Percentiles rank a stretch among this genome's conserved stretches.
These are phyloP conservation scores for Cancer borealis DNA, from an alignment of 2,888 invertebrate genomes.

Conservation along the genomic window DNA sequence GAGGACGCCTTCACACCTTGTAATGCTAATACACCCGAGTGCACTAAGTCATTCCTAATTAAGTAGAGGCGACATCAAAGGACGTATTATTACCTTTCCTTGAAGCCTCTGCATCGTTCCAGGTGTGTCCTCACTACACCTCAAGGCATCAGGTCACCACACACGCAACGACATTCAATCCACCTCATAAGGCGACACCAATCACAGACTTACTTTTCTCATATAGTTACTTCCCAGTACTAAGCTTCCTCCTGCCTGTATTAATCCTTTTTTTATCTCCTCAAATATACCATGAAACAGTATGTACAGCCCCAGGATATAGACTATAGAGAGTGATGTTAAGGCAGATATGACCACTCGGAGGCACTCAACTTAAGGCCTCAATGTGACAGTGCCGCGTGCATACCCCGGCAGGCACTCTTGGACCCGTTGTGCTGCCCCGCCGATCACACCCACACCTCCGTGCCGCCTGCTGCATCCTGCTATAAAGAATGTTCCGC, in stretches of 20 bases:
- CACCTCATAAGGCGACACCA: not conserved
- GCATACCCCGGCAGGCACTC: not conserved
- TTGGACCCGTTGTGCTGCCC: not conserved
- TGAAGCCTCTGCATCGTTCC: not conserved
- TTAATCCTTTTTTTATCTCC: too few species aligned
- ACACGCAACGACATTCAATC: not conserved
- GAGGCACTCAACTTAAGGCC: too few species aligned
- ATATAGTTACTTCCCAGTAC: too few species aligned
- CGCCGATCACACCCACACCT: not conserved
- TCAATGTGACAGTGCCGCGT: too few species aligned
- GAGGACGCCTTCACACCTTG: not conserved
- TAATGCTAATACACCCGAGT: not conserved
- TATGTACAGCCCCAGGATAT: too few species aligned
- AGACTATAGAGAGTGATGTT: too few species aligned
- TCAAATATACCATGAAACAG: too few species aligned
- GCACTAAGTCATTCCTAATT: constrained; percentile 2
- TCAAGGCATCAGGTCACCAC: not conserved
- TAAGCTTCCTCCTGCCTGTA: too few species aligned
- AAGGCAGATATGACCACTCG: too few species aligned
- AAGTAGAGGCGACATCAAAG: not conserved
- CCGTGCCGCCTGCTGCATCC: not conserved
- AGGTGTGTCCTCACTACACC: not conserved
- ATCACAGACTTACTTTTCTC: too few species aligned
- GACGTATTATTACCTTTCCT: not conserved
- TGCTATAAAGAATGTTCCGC: not conserved